These are phyloP conservation scores for Paralvinella palmiformis DNA, from an alignment of 1,140 invertebrate genomes.

Conservation along the genomic window DNA sequence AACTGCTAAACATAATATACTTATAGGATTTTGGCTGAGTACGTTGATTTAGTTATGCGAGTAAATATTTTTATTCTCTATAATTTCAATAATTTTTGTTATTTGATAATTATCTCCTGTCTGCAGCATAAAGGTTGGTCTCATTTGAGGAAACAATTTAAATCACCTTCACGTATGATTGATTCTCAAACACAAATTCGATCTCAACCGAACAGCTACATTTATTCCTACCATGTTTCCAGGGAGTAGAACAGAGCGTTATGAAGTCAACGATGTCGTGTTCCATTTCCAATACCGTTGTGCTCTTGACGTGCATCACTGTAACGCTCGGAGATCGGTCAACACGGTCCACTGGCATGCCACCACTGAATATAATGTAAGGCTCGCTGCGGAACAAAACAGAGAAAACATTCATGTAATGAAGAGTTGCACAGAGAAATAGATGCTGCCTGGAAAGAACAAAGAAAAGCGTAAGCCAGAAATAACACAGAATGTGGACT, in stretches of 20 bases:
- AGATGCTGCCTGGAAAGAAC: background rate
- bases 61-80: too few species aligned
- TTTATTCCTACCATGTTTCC: conserved; percentile 79
- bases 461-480: too few species aligned
- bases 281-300: conserved; percentile 98
- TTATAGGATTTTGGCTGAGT: too few species aligned
- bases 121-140: background rate
- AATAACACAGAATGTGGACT: too few species aligned
- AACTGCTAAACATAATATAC: too few species aligned
- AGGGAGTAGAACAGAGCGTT: conserved; percentile 87
- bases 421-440: background rate
- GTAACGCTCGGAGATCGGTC: conserved; percentile 86
- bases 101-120: too few species aligned
- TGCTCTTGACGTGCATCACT: conserved; percentile 66
- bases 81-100: too few species aligned
- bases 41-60: too few species aligned
- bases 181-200: too few species aligned
- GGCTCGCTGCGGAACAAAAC: conserved; percentile 59
- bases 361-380: conserved; percentile 91
- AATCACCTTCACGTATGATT: conserved; percentile 27
- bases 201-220: too few species aligned
- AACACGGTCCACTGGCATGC: conserved; percentile 81
- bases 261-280: conserved; percentile 97
- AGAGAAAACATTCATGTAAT: background rate
- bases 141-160: background rate